Conservation (phyloP, 92 coral and sea anemone species). For the Porites lobata region DNA sequence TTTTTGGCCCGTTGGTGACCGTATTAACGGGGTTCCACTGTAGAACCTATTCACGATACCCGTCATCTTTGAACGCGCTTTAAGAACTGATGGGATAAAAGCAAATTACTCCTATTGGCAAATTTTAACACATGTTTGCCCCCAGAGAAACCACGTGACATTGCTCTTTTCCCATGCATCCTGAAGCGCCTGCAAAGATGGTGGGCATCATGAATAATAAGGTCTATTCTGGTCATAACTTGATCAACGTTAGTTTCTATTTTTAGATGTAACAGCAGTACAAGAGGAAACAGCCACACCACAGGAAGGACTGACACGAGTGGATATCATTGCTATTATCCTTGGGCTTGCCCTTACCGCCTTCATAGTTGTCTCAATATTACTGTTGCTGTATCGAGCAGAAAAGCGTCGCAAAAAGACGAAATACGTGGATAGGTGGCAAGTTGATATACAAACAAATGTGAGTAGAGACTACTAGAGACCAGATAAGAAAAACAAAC, state of each 20-base stretch:
- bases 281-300: background rate
- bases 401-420: background rate
- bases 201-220: too few species aligned
- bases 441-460: background rate
- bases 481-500: background rate
- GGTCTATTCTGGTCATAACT: too few species aligned
- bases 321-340: conserved; percentile 1
- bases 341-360: conserved; percentile 14
- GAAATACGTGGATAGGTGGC: background rate
- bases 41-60: too few species aligned
- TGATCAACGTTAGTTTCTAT: background rate
- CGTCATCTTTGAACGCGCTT: too few species aligned
- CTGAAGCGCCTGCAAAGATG: too few species aligned
- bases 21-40: too few species aligned
- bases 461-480: background rate
- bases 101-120: too few species aligned
- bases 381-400: background rate
- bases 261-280: background rate
- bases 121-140: too few species aligned
- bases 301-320: background rate
- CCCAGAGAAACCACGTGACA: too few species aligned
- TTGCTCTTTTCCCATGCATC: too few species aligned
- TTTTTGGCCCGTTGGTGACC: too few species aligned
- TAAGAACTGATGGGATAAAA: too few species aligned
- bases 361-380: conserved; percentile 7